phyloP scores from a whole-genome alignment of 2,888 invertebrate genomes.

The Prenolepis imparis region DNA sequence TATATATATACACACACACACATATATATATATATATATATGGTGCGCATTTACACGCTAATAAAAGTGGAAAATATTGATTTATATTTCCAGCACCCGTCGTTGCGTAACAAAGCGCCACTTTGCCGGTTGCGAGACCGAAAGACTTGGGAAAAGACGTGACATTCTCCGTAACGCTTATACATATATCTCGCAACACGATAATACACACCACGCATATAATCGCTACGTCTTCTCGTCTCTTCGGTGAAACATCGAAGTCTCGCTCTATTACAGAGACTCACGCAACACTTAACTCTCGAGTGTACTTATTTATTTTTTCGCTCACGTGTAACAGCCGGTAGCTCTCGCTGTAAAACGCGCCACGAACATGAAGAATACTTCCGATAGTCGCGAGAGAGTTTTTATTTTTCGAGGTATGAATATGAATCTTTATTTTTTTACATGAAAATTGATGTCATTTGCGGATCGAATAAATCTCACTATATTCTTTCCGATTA shows the following conservation, averaged over 20 bases:
- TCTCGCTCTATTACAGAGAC: conserved; percentile 44
- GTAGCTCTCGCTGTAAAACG: neutral
- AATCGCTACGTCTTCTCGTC: conserved; percentile 8
- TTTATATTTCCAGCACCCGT: conserved; percentile 72
- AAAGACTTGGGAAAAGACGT: neutral
- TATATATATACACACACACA: no score
- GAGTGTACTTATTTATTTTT: conserved; percentile 56
- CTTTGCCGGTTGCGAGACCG: conserved; percentile 32
- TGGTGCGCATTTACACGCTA: neutral
- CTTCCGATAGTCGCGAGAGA: conserved; percentile 36
- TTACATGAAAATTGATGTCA: neutral
- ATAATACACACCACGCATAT: conserved; percentile 39
- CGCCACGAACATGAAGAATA: conserved; percentile 19
- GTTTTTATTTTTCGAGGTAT: neutral
- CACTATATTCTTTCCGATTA: neutral
- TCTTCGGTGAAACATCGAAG: conserved; percentile 26
- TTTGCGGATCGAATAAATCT: neutral
- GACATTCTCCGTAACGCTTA: conserved; percentile 11
- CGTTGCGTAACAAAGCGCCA: conserved; percentile 64
- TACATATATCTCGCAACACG: conserved; percentile 37
- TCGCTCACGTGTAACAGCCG: conserved; percentile 47
- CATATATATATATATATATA: neutral
- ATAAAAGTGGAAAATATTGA: conserved; percentile 54
- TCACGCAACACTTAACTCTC: conserved; percentile 50
- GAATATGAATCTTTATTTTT: neutral